phyloP scores from a whole-genome alignment of 2,888 invertebrate genomes.

The Cataglyphis altisquamis region DNA sequence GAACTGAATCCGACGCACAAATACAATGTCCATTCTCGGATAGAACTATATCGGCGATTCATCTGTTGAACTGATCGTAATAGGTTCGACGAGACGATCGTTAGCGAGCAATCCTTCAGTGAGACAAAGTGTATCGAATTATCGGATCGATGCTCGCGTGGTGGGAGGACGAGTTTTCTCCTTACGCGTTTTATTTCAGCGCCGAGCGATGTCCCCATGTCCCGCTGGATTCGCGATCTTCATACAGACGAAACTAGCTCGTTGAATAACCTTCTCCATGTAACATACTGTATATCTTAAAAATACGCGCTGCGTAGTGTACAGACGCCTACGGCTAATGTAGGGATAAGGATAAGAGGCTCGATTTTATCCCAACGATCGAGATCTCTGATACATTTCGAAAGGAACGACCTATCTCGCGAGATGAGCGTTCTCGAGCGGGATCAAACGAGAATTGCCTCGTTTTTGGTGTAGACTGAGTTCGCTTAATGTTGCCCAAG shows the following conservation, averaged over 20 bases:
- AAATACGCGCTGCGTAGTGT: slow-evolving; percentile 42
- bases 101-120: slow-evolving; percentile 21
- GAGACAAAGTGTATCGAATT: slow-evolving; percentile 11
- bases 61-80: background rate
- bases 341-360: slow-evolving; percentile 25
- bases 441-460: slow-evolving; percentile 18
- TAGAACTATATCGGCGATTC: background rate
- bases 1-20: slow-evolving; percentile 40
- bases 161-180: slow-evolving; percentile 27
- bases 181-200: slow-evolving; percentile 8
- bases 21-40: slow-evolving; percentile 20
- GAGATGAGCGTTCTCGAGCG: slow-evolving; percentile 27
- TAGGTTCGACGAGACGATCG: slow-evolving; percentile 47
- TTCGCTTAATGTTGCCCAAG: background rate
- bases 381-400: background rate
- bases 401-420: background rate
- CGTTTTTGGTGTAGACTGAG: slow-evolving; percentile 22
- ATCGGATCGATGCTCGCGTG: slow-evolving; percentile 10
- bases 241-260: slow-evolving; percentile 20
- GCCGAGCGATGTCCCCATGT: slow-evolving; percentile 7
- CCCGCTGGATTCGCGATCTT: slow-evolving; percentile 12
- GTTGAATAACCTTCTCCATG: slow-evolving; percentile 34
- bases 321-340: slow-evolving; percentile 31
- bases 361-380: slow-evolving; percentile 19
- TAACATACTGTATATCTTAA: slow-evolving; percentile 50